A percentile compares a stretch with the other conserved stretches of the same genome.
Conservation (phyloP, 2,888 invertebrate species). For the Anorthoa munda region DNA sequence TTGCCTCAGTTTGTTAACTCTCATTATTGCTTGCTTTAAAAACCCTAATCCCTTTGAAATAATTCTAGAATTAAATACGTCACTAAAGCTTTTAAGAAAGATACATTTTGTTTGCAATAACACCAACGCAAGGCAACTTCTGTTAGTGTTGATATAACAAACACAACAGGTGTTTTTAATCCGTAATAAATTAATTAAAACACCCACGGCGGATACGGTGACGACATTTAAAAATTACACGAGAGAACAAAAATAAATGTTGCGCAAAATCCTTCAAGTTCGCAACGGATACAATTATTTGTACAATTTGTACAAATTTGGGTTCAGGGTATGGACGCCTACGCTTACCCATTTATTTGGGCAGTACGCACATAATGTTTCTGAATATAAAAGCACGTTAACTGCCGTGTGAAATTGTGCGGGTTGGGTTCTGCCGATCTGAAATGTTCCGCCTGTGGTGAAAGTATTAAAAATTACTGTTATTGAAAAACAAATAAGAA, state of each 20-base stretch:
- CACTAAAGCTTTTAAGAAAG: background rate
- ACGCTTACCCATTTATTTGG: conserved; percentile 20
- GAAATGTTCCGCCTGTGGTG: conserved; percentile 1
- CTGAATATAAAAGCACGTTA: conserved; percentile 48
- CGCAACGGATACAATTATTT: conserved; percentile 1
- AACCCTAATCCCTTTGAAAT: background rate
- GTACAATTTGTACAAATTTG: conserved; percentile 24
- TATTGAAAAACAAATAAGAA: conserved; percentile 6
- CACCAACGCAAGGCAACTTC: background rate
- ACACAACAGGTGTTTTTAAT: conserved; percentile 10
- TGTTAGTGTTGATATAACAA: background rate
- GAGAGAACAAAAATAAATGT: conserved; percentile 31
- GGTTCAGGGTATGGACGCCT: conserved; percentile 10
- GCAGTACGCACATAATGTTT: conserved; percentile 12
- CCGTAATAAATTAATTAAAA: conserved; percentile 24
- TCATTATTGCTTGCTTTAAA: background rate
- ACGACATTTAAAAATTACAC: conserved; percentile 3
- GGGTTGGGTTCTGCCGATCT: conserved; percentile 34
- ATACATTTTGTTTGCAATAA: background rate
- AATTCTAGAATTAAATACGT: background rate
- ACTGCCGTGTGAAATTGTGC: conserved; percentile 64
- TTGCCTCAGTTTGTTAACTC: background rate
- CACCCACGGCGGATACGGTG: conserved; percentile 3
- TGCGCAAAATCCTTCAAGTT: conserved; percentile 9
- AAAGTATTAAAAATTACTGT: conserved; percentile 20